These are phyloP conservation scores for Hololepta plana DNA, from an alignment of 2,888 invertebrate genomes.

Conservation along the genomic window DNA sequence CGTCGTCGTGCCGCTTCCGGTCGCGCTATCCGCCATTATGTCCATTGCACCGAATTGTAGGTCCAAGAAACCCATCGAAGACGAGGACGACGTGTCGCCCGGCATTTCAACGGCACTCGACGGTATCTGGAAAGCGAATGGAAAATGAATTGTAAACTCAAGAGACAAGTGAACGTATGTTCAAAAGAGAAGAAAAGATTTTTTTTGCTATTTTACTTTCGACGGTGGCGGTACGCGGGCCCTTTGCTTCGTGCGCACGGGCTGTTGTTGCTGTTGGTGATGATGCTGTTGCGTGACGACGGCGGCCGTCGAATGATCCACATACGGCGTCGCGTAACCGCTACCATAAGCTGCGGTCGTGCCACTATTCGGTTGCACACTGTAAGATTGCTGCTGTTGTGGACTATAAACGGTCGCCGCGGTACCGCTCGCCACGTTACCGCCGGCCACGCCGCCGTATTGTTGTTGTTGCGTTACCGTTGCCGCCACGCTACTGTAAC, in stretches of 20 bases:
- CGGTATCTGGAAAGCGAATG: conserved; percentile 54
- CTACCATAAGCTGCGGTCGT: conserved; percentile 6
- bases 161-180: no score
- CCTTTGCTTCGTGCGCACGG: conserved; percentile 38
- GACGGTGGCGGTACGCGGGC: conserved; percentile 71
- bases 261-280: conserved; percentile 21
- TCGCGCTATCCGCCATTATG: conserved; percentile 38
- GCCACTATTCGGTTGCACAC: conserved; percentile 6
- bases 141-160: no score
- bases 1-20: no score
- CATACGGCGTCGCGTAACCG: conserved; percentile 6
- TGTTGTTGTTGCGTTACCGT: conserved; percentile 9
- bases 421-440: conserved; percentile 2
- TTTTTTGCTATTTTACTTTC: conserved; percentile 38
- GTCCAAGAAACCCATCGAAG: conserved; percentile 63
- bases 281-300: conserved; percentile 3
- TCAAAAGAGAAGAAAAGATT: conserved; percentile 3
- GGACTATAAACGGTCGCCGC: conserved; percentile 2
- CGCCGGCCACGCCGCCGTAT: conserved; percentile 9
- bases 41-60: conserved; percentile 89
- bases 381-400: conserved; percentile 7
- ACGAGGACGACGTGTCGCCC: conserved; percentile 53
- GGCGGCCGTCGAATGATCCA: conserved; percentile 6
- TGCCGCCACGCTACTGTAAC: conserved; percentile 1
- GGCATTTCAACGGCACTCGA: conserved; percentile 94